Conservation (phyloP, 2,113 vertebrate species). For the Saccopteryx bilineata region DNA sequence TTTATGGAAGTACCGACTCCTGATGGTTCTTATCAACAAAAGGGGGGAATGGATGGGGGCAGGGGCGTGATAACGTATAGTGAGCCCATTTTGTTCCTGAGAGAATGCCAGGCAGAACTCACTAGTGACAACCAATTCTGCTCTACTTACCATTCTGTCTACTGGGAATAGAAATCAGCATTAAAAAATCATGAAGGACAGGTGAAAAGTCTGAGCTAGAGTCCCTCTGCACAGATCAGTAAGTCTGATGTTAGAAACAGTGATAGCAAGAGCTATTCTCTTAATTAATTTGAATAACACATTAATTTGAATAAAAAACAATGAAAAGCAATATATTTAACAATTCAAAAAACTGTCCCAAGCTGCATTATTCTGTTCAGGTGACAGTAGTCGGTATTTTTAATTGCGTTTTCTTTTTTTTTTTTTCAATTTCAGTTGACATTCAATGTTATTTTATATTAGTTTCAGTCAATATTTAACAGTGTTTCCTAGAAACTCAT, state of each 20-base stretch:
- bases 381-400: neutral
- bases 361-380: neutral
- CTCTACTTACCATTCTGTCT: neutral
- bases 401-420: neutral
- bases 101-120: neutral
- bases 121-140: neutral
- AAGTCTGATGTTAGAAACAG: neutral
- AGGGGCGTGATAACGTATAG: neutral
- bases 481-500: constrained; percentile 5
- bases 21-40: neutral
- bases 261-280: neutral
- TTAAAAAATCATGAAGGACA: neutral
- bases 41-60: neutral
- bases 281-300: neutral
- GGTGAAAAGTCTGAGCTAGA: neutral
- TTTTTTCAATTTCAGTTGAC: neutral
- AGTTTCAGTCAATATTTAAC: neutral
- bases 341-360: neutral
- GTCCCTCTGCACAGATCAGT: neutral
- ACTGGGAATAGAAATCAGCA: neutral
- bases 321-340: neutral
- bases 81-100: neutral
- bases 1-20: neutral
- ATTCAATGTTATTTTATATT: neutral
- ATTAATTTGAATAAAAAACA: constrained; percentile 1